Percentiles rank a stretch among this genome's conserved stretches.
These are phyloP conservation scores for Pangasius krempfi DNA, from an alignment of 2,797 vertebrate genomes.

Conservation along the genomic window DNA sequence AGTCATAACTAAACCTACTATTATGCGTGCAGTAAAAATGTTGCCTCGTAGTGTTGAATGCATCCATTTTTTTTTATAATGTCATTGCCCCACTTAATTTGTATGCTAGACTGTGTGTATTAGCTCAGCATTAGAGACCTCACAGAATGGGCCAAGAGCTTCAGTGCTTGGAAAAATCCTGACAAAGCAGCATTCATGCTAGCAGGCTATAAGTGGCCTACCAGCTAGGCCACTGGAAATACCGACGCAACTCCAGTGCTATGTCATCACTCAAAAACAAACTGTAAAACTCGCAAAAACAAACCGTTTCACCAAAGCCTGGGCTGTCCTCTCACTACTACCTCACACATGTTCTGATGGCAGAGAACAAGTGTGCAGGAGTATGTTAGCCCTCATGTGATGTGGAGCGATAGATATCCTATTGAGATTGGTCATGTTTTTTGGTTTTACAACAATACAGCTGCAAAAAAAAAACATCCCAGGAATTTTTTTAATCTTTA, in stretches of 20 bases:
- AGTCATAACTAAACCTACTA: constrained; percentile 29
- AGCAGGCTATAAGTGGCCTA: constrained; percentile 56
- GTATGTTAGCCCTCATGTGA: not conserved
- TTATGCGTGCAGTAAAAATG: constrained; percentile 35
- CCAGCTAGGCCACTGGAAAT: constrained; percentile 72
- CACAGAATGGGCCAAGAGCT: constrained; percentile 69
- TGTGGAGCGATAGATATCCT: not conserved
- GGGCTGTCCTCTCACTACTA: constrained; percentile 44
- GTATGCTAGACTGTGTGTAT: constrained; percentile 54
- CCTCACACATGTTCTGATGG: constrained; percentile 46
- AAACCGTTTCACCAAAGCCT: constrained; percentile 50
- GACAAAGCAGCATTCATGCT: constrained; percentile 78
- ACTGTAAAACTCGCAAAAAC: constrained; percentile 50
- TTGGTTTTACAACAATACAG: not conserved
- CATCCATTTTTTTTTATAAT: constrained; percentile 53
- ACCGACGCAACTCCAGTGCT: constrained; percentile 72
- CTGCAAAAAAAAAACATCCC: not conserved
- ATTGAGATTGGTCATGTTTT: not conserved
- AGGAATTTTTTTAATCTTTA: not conserved
- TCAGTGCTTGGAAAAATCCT: constrained; percentile 65
- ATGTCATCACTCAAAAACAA: constrained; percentile 50
- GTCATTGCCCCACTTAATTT: constrained; percentile 53
- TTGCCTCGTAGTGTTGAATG: constrained; percentile 33
- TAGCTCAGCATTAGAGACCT: constrained; percentile 60
- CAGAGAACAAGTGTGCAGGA: constrained; percentile 27